These are phyloP conservation scores for Phymorhynchus buccinoides DNA, from an alignment of 1,140 invertebrate species.

Conservation along the genomic window DNA sequence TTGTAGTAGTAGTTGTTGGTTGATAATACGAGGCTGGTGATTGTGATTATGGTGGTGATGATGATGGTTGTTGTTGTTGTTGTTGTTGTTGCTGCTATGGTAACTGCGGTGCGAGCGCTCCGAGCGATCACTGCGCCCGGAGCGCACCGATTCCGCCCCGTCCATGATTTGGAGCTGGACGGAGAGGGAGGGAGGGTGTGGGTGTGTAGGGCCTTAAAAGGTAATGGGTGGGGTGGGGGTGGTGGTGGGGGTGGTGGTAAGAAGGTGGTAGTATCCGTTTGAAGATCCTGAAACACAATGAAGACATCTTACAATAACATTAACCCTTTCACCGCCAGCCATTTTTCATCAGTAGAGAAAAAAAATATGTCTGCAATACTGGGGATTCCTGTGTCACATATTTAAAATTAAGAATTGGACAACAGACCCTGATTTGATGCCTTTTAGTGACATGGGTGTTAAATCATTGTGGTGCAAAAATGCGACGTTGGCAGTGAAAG, in stretches of 20 bases:
- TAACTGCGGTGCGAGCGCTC: slow-evolving; percentile 70
- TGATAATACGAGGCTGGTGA: too few species aligned
- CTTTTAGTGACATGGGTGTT: too few species aligned
- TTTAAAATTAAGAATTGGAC: neutral
- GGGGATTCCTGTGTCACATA: neutral
- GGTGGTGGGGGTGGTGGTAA: neutral
- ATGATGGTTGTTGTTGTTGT: slow-evolving; percentile 41
- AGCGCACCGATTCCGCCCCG: slow-evolving; percentile 70
- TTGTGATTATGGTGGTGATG: slow-evolving; percentile 44
- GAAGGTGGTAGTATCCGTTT: neutral
- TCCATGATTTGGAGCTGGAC: too few species aligned
- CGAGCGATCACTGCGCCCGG: slow-evolving; percentile 71
- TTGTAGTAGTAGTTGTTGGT: too few species aligned
- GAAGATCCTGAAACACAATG: neutral
- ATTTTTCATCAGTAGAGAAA: neutral
- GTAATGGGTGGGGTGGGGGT: neutral
- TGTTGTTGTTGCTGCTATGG: too few species aligned
- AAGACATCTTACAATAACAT: neutral
- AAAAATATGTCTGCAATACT: neutral
- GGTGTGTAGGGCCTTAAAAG: neutral
- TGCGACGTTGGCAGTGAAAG: too few species aligned
- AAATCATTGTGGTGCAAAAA: too few species aligned
- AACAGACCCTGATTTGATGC: neutral
- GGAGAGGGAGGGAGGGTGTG: too few species aligned
- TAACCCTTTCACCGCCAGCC: too few species aligned